Conservation (phyloP, 2,888 invertebrate species). For the Lasioglossum oenotherae region DNA sequence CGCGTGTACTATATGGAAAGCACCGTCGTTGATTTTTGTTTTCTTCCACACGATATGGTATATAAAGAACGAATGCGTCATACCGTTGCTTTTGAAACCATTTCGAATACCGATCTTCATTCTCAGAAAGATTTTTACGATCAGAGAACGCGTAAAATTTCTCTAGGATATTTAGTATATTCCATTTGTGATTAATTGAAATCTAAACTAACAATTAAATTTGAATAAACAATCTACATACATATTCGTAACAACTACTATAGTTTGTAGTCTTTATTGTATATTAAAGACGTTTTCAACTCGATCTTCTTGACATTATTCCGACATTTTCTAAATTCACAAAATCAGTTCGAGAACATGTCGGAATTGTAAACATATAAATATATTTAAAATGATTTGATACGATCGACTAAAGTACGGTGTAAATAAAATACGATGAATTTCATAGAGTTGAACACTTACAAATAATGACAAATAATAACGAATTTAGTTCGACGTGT, state of each 20-base stretch:
- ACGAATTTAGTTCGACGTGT: conserved; percentile 22
- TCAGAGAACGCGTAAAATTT: conserved; percentile 64
- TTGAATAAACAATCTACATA: not conserved
- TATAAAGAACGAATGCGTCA: conserved; percentile 70
- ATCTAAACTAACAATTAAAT: too few relatives aligned
- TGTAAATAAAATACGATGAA: conserved; percentile 20
- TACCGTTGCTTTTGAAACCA: conserved; percentile 74
- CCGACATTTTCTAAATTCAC: not conserved
- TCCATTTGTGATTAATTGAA: not conserved
- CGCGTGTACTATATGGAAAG: conserved; percentile 74
- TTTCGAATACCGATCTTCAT: conserved; percentile 74
- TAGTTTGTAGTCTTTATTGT: not conserved
- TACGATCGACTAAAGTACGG: not conserved
- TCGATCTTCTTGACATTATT: not conserved
- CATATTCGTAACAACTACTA: not conserved
- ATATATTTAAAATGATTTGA: not conserved
- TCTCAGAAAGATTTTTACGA: conserved; percentile 70
- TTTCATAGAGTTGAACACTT: conserved; percentile 53
- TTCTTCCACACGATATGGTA: conserved; percentile 70
- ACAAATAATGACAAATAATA: conserved; percentile 32
- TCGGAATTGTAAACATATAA: not conserved
- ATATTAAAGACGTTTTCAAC: not conserved
- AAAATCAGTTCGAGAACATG: not conserved
- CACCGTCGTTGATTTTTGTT: conserved; percentile 72
- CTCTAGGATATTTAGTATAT: conserved; percentile 37